Evolutionary conservation across 2,888 invertebrate genomes (phyloP).

Genomic region (Micoletzkya japonica): DNA sequence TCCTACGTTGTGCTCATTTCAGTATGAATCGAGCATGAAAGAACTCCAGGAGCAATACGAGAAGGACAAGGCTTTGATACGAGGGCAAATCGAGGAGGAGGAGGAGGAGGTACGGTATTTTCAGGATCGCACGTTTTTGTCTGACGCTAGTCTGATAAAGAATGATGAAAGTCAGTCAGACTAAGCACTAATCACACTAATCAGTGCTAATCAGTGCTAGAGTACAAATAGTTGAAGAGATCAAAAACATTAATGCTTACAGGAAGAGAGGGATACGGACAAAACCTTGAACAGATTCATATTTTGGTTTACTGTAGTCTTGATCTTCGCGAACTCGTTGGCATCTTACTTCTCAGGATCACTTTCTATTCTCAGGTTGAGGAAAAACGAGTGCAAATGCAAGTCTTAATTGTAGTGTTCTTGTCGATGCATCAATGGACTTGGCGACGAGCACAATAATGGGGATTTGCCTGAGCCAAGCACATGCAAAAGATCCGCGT

Average conservation of each 20-base stretch:
- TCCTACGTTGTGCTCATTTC: not conserved
- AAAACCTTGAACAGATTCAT: conserved; percentile 31
- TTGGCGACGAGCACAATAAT: conserved; percentile 39
- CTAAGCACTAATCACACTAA: not conserved
- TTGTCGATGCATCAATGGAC: conserved; percentile 44
- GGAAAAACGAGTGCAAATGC: too few relatives aligned
- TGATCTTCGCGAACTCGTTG: conserved; percentile 34
- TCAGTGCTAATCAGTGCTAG: not conserved
- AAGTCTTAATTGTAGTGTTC: conserved; percentile 32
- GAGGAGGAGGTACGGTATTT: too few relatives aligned
- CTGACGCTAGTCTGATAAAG: too few relatives aligned
- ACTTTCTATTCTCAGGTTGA: conserved; percentile 40
- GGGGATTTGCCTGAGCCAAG: conserved; percentile 34
- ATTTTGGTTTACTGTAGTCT: conserved; percentile 35
- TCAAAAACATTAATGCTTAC: not conserved
- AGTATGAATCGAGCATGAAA: not conserved
- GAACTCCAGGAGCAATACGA: conserved; percentile 4
- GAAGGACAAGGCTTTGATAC: conserved; percentile 3
- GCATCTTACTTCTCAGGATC: conserved; percentile 41
- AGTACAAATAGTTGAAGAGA: not conserved
- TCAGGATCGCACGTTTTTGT: too few relatives aligned
- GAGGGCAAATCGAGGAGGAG: not conserved
- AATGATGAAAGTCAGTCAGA: not conserved
- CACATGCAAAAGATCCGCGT: conserved; percentile 29
- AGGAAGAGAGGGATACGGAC: conserved; percentile 36